Conservation (phyloP, 2,888 invertebrate genomes). For the Tenodera sinensis region DNA sequence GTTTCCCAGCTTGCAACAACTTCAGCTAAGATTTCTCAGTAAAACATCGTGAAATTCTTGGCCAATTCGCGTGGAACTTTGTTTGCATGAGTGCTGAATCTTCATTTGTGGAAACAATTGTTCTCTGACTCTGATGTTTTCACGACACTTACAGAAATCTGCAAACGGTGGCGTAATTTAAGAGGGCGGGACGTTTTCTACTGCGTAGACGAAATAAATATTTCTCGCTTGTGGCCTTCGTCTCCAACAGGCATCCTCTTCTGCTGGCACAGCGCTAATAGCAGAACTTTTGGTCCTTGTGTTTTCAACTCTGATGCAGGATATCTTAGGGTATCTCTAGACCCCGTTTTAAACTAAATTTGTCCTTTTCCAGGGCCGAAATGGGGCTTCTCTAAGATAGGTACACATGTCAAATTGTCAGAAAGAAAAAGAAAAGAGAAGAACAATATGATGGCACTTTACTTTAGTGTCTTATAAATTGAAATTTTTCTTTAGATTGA, state of each 20-base stretch:
- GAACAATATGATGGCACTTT: no score
- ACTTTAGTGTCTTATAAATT: no score
- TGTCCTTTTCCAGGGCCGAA: no score
- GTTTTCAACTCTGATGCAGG: no score
- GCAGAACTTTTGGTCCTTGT: not conserved
- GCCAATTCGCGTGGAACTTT: not conserved
- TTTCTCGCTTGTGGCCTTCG: not conserved
- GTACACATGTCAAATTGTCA: no score
- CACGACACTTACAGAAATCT: not conserved
- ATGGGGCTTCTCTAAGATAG: no score
- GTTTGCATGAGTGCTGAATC: not conserved
- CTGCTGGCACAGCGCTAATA: not conserved
- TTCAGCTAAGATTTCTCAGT: not conserved
- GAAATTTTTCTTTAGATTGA: no score
- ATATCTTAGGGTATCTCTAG: no score
- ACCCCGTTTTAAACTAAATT: no score
- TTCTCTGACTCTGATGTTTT: not conserved
- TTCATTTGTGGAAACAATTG: not conserved
- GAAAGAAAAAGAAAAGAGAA: no score
- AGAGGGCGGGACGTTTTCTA: not conserved
- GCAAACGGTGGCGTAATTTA: not conserved
- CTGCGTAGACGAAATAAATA: slow-evolving; percentile 1
- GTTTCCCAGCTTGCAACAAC: no score
- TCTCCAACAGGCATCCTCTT: not conserved
- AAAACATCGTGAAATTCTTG: not conserved